Percentiles rank a stretch among this genome's conserved stretches.
phyloP scores from a whole-genome alignment of 2,888 invertebrate species.

The Vanessa cardui region DNA sequence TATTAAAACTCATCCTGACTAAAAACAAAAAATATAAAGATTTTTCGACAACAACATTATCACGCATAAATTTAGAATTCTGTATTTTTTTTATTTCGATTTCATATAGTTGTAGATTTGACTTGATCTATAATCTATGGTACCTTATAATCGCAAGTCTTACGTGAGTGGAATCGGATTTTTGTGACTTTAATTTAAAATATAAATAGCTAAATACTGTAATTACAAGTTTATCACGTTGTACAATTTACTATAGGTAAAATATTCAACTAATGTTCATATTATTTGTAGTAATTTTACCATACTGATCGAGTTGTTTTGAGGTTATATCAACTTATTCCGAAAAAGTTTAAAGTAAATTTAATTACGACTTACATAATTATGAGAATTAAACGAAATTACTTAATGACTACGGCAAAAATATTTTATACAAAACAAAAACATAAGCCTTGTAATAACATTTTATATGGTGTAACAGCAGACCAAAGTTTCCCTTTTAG shows the following conservation, averaged over 20 bases:
- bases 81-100: too few species aligned
- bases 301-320: constrained; percentile 45
- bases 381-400: neutral
- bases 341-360: constrained; percentile 3
- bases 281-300: neutral
- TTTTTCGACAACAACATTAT: neutral
- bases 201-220: constrained; percentile 4
- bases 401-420: neutral
- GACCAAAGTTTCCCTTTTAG: neutral
- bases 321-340: constrained; percentile 57
- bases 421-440: neutral
- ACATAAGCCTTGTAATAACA: neutral
- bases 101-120: too few species aligned
- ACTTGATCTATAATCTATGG: constrained; percentile 16
- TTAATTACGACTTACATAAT: constrained; percentile 20
- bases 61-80: too few species aligned
- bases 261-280: neutral
- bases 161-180: constrained; percentile 37
- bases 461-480: constrained; percentile 11
- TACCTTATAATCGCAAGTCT: constrained; percentile 28
- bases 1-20: too few species aligned
- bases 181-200: constrained; percentile 21
- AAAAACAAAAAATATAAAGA: neutral
- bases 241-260: neutral
- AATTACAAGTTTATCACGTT: neutral